Conservation (phyloP, 2,797 vertebrate genomes). For the Rhyacichthys aspro region DNA sequence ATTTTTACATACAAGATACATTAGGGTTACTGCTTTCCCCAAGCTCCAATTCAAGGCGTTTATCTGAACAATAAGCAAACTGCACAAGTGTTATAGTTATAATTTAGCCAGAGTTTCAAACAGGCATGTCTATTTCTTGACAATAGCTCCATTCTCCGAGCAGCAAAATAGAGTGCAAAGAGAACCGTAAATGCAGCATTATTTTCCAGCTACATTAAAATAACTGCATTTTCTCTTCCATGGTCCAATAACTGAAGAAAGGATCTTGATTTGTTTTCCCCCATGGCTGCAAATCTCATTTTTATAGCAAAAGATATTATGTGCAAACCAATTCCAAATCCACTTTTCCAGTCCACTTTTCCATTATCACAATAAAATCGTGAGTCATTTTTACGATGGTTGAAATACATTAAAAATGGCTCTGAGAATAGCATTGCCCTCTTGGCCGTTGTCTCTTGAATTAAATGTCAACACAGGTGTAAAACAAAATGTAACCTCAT, state of each 20-base stretch:
- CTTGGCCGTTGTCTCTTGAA: conserved; percentile 77
- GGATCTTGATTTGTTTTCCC: conserved; percentile 78
- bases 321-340: conserved; percentile 79
- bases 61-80: conserved; percentile 1
- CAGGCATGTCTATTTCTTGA: conserved; percentile 37
- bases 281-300: conserved; percentile 76
- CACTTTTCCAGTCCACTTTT: conserved; percentile 78
- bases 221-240: conserved; percentile 78
- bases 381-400: conserved; percentile 70
- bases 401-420: conserved; percentile 76
- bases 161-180: conserved; percentile 48
- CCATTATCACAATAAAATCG: conserved; percentile 82
- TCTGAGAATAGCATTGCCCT: conserved; percentile 68
- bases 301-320: conserved; percentile 77
- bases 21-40: conserved; percentile 12
- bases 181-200: conserved; percentile 51
- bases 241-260: conserved; percentile 78
- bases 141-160: conserved; percentile 42
- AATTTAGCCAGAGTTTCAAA: conserved; percentile 26
- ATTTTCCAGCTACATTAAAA: conserved; percentile 74
- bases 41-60: not conserved
- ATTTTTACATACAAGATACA: conserved; percentile 18
- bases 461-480: conserved; percentile 82
- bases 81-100: conserved; percentile 13
- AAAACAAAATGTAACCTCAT: conserved; percentile 81